A percentile compares a stretch with the other conserved stretches of the same genome.
phyloP scores from a whole-genome alignment of 2,113 vertebrate species.

The Sturnira hondurensis region DNA sequence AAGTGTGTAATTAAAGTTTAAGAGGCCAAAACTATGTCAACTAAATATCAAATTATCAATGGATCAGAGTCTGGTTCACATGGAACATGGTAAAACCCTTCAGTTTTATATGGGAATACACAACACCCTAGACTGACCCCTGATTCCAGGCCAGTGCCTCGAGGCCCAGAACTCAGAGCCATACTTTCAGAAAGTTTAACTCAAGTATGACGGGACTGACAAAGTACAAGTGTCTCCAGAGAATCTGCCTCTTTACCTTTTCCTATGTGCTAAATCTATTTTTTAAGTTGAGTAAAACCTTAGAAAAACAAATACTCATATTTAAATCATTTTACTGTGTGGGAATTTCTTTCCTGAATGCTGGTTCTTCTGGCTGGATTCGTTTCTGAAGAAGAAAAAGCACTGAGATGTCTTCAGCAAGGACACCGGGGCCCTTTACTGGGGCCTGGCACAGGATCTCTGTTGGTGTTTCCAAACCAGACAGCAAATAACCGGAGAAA shows the following conservation, averaged over 20 bases:
- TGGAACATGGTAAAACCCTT: not conserved
- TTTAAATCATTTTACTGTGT: not conserved
- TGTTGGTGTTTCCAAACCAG: slow-evolving; percentile 49
- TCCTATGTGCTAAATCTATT: not conserved
- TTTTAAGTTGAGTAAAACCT: not conserved
- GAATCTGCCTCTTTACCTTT: not conserved
- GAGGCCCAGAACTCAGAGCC: not conserved
- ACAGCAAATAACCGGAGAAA: slow-evolving; percentile 31
- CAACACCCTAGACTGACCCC: not conserved
- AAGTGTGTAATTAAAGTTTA: not conserved
- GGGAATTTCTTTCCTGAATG: not conserved
- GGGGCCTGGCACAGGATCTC: slow-evolving; percentile 12
- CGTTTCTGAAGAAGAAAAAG: not conserved
- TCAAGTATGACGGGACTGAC: not conserved
- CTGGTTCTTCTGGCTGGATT: slow-evolving; percentile 1
- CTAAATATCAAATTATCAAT: not conserved
- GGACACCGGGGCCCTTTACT: not conserved
- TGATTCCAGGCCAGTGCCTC: not conserved
- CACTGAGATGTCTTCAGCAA: not conserved
- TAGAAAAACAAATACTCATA: not conserved
- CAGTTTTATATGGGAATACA: not conserved
- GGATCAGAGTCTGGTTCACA: not conserved
- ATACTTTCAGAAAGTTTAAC: not conserved
- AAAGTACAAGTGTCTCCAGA: not conserved
- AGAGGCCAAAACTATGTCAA: not conserved